phyloP scores from a whole-genome alignment of 1,140 invertebrate species.

The Pectinophora gossypiella region DNA sequence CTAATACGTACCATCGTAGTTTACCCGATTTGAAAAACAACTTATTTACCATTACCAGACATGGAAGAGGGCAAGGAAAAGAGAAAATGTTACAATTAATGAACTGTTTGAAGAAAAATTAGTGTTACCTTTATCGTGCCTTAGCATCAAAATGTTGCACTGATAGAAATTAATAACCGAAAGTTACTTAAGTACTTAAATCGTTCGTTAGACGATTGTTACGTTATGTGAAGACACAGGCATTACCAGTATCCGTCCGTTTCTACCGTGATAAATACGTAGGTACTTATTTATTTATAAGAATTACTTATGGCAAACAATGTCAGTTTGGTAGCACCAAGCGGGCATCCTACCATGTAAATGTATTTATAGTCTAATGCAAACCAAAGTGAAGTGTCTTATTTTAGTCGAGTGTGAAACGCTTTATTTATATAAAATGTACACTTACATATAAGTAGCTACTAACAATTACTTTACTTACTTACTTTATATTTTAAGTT shows the following conservation, averaged over 20 bases:
- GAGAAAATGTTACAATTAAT: too few relatives aligned
- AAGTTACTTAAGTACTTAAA: too few relatives aligned
- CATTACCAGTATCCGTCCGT: constrained; percentile 11
- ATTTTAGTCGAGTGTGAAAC: constrained; percentile 67
- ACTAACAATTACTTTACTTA: not conserved
- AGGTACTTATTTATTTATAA: constrained; percentile 1
- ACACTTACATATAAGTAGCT: not conserved
- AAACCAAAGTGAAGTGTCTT: constrained; percentile 70
- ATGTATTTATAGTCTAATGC: constrained; percentile 41
- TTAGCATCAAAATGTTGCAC: constrained; percentile 9
- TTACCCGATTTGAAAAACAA: too few relatives aligned
- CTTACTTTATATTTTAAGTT: not conserved
- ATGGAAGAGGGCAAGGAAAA: too few relatives aligned
- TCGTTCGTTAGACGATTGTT: too few relatives aligned
- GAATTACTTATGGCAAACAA: not conserved
- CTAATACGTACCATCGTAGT: too few relatives aligned
- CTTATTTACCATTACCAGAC: too few relatives aligned
- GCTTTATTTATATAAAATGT: constrained; percentile 61
- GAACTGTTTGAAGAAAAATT: not conserved
- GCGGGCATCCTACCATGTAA: too few relatives aligned
- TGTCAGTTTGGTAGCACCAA: not conserved
- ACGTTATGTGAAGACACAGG: too few relatives aligned
- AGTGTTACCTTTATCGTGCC: constrained; percentile 28
- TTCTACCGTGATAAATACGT: constrained; percentile 12
- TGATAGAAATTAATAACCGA: not conserved